Evolutionary conservation across 2,113 vertebrate genomes (phyloP).

Genomic region (Pristiophorus japonicus): DNA sequence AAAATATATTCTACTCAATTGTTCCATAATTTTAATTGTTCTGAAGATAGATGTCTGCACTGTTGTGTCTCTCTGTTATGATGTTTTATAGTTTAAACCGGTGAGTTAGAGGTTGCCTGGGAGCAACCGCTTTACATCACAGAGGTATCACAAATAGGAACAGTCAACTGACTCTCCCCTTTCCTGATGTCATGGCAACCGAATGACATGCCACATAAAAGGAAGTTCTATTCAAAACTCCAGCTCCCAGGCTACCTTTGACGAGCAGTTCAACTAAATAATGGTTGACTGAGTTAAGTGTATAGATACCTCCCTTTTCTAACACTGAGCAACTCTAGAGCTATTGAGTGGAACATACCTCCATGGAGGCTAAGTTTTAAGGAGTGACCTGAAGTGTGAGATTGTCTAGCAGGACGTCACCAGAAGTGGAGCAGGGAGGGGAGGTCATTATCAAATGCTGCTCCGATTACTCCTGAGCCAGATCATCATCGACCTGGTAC

Average conservation of each 20-base stretch:
- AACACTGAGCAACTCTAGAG: not conserved
- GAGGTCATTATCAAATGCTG: not conserved
- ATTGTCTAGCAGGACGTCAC: too few species aligned
- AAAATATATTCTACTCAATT: not conserved
- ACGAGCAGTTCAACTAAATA: not conserved
- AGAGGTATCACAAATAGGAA: not conserved
- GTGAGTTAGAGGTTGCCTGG: not conserved
- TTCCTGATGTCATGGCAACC: not conserved
- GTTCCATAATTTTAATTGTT: not conserved
- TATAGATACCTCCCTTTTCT: not conserved
- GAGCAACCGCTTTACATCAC: not conserved
- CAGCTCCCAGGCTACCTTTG: not conserved
- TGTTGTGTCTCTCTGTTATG: not conserved
- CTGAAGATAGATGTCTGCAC: not conserved
- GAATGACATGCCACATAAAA: not conserved
- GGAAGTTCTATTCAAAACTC: not conserved
- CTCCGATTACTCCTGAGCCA: not conserved
- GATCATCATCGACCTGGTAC: too few species aligned
- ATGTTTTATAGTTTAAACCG: not conserved
- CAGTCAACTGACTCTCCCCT: not conserved
- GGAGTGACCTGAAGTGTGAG: not conserved
- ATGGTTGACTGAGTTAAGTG: not conserved
- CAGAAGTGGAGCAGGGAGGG: not conserved
- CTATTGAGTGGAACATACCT: not conserved
- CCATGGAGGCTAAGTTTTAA: not conserved